These are phyloP conservation scores for Saccostrea cuccullata DNA, from an alignment of 1,140 invertebrate species.

Conservation along the genomic window DNA sequence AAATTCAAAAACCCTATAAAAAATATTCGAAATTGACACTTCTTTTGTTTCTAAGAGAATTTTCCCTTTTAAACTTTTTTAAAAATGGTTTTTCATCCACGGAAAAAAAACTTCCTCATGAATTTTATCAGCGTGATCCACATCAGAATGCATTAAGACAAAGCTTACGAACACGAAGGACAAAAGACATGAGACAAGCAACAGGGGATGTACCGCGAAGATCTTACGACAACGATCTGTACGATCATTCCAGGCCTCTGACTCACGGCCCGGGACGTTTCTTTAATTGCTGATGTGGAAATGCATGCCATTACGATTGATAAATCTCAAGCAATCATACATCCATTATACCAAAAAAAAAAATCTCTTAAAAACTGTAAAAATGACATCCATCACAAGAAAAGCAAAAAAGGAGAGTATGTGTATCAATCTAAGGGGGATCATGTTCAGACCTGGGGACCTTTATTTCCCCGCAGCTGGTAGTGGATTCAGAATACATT, in stretches of 20 bases:
- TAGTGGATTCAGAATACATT: not conserved
- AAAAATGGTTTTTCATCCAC: not conserved
- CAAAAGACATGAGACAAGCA: not conserved
- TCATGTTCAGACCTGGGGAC: not conserved
- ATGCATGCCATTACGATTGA: constrained; percentile 35
- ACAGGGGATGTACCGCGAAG: constrained; percentile 1
- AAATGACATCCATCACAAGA: constrained; percentile 15
- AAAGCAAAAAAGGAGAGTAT: not conserved
- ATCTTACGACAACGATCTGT: constrained; percentile 9
- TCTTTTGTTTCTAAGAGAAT: not conserved
- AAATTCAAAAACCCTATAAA: no score
- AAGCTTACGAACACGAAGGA: not conserved
- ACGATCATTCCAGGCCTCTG: not conserved
- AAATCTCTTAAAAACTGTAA: not conserved
- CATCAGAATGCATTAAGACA: constrained; percentile 31
- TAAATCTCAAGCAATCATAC: constrained; percentile 35
- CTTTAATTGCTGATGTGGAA: constrained; percentile 33
- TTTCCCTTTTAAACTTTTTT: not conserved
- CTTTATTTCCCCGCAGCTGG: not conserved
- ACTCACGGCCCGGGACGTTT: not conserved
- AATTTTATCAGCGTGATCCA: constrained; percentile 7
- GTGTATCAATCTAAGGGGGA: not conserved
- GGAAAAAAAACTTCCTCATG: not conserved
- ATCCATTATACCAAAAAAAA: constrained; percentile 30
- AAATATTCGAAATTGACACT: not conserved